phyloP scores from a whole-genome alignment of 2,888 invertebrate genomes.

The Yponomeuta evonymella region DNA sequence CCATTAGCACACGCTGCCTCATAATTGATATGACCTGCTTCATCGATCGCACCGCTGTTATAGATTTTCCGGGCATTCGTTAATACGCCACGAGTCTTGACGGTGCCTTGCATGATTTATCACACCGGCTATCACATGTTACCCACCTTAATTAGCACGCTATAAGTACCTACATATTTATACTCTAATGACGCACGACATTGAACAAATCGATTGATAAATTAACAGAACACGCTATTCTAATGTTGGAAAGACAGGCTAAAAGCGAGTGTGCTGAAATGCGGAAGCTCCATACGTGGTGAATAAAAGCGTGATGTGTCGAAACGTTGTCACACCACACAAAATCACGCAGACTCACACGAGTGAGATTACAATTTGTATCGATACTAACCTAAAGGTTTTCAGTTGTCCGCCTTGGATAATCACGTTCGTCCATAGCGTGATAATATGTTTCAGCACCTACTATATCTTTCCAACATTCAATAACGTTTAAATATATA shows the following conservation, averaged over 20 bases:
- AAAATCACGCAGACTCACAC: conserved; percentile 52
- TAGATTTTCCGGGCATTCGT: conserved; percentile 10
- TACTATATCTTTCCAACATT: conserved; percentile 70
- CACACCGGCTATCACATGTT: not conserved
- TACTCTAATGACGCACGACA: not conserved
- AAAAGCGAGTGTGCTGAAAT: conserved; percentile 47
- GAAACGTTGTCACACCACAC: conserved; percentile 40
- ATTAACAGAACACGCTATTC: conserved; percentile 31
- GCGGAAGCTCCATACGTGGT: conserved; percentile 36
- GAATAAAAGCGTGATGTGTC: conserved; percentile 42
- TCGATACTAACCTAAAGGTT: conserved; percentile 62
- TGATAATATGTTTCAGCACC: conserved; percentile 36
- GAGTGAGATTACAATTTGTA: conserved; percentile 30
- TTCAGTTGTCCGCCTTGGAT: conserved; percentile 29
- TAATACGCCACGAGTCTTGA: conserved; percentile 15
- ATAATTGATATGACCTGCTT: conserved; percentile 44
- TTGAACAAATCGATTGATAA: not conserved
- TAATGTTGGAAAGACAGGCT: conserved; percentile 70
- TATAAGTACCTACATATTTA: not conserved
- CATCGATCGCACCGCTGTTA: conserved; percentile 34
- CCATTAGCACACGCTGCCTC: conserved; percentile 35
- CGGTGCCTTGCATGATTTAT: not conserved
- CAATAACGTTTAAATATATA: conserved; percentile 36
- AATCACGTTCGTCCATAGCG: conserved; percentile 37
- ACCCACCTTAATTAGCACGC: not conserved